Base-by-base conservation (phyloP, 2,888 invertebrate genomes). In the Malthinus seriepunctatus region DNA sequence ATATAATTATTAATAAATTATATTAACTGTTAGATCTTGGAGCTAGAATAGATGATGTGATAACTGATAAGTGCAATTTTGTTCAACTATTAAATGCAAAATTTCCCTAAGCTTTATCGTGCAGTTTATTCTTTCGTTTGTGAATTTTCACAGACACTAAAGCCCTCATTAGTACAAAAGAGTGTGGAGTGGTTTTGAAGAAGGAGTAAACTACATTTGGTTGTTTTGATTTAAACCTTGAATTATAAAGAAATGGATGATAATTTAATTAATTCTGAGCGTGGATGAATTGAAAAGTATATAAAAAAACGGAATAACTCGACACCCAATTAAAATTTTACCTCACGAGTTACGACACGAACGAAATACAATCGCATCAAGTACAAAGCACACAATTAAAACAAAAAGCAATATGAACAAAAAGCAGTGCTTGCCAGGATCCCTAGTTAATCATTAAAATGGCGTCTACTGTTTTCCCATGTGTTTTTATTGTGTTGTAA, bases 381-480 rank as follows among this genome's bases (percentile, higher is more conserved):
- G 71, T 73, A 77, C 76, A 77, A 78, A 72, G 72, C 56, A 68
- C 76, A 77, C 78, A 78, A 77, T 77, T 76, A 76, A 76, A 76
- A 78, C 78, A 77, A 78, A 78, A 78, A 77, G 76, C 77, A 75
- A 77, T 77, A 76, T 72, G 75, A 73, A 76, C 76, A 76, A 74
- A 74, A 75, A 72, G 72, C 72, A 67, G 71, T 71, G 73, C 73
- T 75, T 70, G 75, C 73, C 75, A 73, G 76, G 75, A 77, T 78
- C 78, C 78, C 78, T 74, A 78, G 79, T 78, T 79, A 79, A 79
- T 79, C 79, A 79, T 76, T 79, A 76, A 79, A 79, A 78, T 78
- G 79, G 78, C 79, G 78, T 78, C 79, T 78, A 78, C 78, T 78
- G 78, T 79, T 79, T 78, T 79, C 79, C 79, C 79, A 78, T 78